phyloP scores from a whole-genome alignment of 1,140 invertebrate genomes.

The Pseudomyrmex flavicornis region DNA sequence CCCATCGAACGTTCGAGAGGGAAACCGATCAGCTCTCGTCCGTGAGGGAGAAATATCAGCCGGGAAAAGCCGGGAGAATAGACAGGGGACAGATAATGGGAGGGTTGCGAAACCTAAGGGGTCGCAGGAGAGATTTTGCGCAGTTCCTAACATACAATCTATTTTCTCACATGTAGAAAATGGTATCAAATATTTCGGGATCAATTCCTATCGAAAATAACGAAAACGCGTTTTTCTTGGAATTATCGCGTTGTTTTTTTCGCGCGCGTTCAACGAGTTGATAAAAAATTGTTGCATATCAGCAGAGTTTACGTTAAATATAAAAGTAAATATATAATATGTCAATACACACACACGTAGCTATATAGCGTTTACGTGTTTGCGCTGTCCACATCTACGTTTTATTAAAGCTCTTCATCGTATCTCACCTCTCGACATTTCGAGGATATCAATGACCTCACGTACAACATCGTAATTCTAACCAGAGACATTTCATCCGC shows the following conservation, averaged over 20 bases:
- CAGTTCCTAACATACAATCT: background rate
- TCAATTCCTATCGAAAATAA: background rate
- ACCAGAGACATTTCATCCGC: background rate
- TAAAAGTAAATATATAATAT: too few relatives aligned
- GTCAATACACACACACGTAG: background rate
- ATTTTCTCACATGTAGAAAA: background rate
- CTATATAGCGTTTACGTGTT: background rate
- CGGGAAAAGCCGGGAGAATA: background rate
- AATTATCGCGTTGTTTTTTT: background rate
- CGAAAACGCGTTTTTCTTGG: too few relatives aligned
- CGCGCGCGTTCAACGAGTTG: background rate
- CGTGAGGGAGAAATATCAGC: conserved; percentile 1
- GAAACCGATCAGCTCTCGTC: background rate
- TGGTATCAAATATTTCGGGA: background rate
- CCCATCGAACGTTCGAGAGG: background rate
- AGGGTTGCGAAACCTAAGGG: background rate
- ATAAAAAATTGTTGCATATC: too few relatives aligned
- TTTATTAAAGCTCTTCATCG: conserved; percentile 5
- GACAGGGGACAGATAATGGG: background rate
- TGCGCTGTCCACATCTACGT: background rate
- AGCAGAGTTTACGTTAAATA: too few relatives aligned
- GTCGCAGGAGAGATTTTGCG: background rate
- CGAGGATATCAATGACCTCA: background rate
- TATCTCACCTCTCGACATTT: conserved; percentile 11
- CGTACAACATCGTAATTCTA: conserved; percentile 21